Evolutionary conservation across 2,113 vertebrate genomes (phyloP), one percentile per base, ranked within the genome.

Genomic region (Symphodus melops): DNA sequence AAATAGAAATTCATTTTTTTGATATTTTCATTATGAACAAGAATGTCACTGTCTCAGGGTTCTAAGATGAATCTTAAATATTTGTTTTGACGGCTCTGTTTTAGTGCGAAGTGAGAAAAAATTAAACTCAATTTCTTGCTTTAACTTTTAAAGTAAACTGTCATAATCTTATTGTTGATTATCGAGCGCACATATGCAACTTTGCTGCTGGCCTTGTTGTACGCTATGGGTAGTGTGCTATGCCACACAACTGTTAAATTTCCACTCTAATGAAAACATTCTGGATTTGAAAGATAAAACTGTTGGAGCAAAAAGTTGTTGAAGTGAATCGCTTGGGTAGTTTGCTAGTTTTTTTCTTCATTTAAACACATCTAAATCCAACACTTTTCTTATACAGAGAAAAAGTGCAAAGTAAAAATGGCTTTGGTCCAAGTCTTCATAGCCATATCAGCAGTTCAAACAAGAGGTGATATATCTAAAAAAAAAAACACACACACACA

Each of bases 401-500:
- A n/a, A n/a, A n/a, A n/a, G n/a, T n/a, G n/a, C n/a, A n/a, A n/a
- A n/a, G n/a, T n/a, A 88, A 75, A 68, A 75, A 87, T 73, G 52
- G 20, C 79, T 48, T 52, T 57, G 72, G 44, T 68, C n/a, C 71
- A 72, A 62, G 72, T 64, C 52, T 55, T 68, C 64, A 81, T 72
- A 79, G 73, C 14, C 63, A 61, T 63, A 77, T 79, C 60, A 80
- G 70, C 60, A 61, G 76, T 68, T 83, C 73, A 78, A 55, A 76
- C 76, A 72, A 70, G 72, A 79, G 60, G 61, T 73, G 74, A 87
- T 79, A 55, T 63, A 79, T 84, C 79, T 83, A 54, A 42, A 83
- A 54, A 65, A 68, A 55, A 63, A 21, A 55, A 63, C n/a, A n/a
- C n/a, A n/a, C n/a, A n/a, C n/a, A n/a, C n/a, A 21, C 81, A 59